Base-by-base conservation (phyloP, 2,888 invertebrate species). In the Pyrochroa serraticornis region DNA sequence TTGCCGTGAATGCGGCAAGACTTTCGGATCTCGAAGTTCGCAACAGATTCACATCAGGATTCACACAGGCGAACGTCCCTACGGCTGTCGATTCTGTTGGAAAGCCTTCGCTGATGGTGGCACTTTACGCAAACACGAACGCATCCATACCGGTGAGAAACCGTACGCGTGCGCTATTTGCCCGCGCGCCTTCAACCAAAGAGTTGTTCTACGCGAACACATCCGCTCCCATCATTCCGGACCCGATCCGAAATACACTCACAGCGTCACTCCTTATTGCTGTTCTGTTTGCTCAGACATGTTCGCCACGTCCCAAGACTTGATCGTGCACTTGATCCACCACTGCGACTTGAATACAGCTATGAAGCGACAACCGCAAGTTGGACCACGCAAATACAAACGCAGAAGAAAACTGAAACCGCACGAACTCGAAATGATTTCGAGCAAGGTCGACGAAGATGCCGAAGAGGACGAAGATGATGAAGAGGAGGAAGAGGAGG, bases 51-150 rank as follows among this genome's bases (percentile, higher is more conserved):
- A 93, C 77, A 86, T 92, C 45, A 85, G 93, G 41, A 92, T 93
- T 65, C 93, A 93, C 74, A 93, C 93, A 0, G 73, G 75, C 45
- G 93, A 93, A 75, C 82, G 92, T 35, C 93, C 92, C 0, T 93
- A 93, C 71, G 91, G 90, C 0, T 93, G 93, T 73, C 84, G 90
- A 7, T 93, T 89, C 78, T 93, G 93, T 74, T 92, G 92, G 92
- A 93, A 93, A 75, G 92, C 92, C 0, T 93, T 93, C 75, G 93
- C 93, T 0, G 93, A 93, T 75, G 93, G 93, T 35, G 93, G 93
- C 14, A 93, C 93, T 1, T 77, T 93, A 39, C 81, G 93, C 32
- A 93, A 93, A 73, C 93, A 93, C 74, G 93, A 93, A 73, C 82
- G 93, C 7, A 93, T 93, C 69, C 93, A 93, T 69, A 93, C 93